These are phyloP conservation scores for Drosophila paranaensis DNA, from an alignment of 2,888 invertebrate species.

Conservation along the genomic window DNA sequence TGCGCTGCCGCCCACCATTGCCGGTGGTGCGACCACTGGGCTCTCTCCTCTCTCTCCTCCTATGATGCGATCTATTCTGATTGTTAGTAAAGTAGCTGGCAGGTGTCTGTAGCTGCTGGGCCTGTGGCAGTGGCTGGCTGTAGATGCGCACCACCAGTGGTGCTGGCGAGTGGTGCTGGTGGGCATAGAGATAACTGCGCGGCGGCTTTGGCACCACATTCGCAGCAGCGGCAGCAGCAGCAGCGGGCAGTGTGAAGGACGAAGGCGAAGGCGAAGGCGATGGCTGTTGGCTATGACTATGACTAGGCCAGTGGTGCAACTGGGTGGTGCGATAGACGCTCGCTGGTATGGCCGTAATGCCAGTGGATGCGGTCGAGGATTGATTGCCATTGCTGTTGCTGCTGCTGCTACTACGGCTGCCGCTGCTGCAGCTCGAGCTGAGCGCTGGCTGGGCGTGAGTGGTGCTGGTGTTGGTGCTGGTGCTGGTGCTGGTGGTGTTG, in stretches of 20 bases:
- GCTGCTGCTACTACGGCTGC: conserved; percentile 55
- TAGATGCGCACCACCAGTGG: conserved; percentile 63
- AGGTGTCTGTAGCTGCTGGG: conserved; percentile 22
- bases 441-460: conserved; percentile 10
- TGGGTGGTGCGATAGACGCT: conserved; percentile 44
- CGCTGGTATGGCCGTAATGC: conserved; percentile 83
- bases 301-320: conserved; percentile 63
- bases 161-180: conserved; percentile 7
- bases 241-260: conserved; percentile 10
- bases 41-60: neutral
- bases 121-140: conserved; percentile 19
- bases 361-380: conserved; percentile 83
- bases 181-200: conserved; percentile 59
- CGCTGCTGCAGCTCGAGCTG: conserved; percentile 29
- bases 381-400: conserved; percentile 66
- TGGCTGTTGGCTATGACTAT: conserved; percentile 63
- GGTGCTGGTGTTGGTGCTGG: conserved; percentile 19
- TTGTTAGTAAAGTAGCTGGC: conserved; percentile 19
- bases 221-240: conserved; percentile 36
- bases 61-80: conserved; percentile 3
- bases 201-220: conserved; percentile 84
- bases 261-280: neutral
- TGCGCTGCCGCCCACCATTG: conserved; percentile 3
- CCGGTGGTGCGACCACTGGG: neutral
- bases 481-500: conserved; percentile 32